phyloP scores from a whole-genome alignment of 2,888 invertebrate species.

The Calameuta pallipes region DNA sequence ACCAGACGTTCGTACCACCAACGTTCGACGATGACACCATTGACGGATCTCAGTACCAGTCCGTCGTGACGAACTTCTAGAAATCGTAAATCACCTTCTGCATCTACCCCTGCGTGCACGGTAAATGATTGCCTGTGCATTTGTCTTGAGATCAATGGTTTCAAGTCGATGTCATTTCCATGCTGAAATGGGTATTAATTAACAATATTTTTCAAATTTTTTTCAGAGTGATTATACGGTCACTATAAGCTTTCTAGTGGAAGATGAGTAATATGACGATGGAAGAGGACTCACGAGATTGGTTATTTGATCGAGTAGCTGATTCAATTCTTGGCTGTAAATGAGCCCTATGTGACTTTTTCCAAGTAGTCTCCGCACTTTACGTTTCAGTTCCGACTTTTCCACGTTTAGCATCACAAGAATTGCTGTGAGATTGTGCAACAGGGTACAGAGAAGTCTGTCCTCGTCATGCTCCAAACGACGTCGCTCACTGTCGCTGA shows the following conservation, averaged over 20 bases:
- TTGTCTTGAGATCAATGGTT: conserved; percentile 93
- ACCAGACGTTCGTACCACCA: conserved; percentile 99
- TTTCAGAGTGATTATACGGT: background rate
- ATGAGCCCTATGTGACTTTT: conserved; percentile 98
- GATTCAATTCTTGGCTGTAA: conserved; percentile 97
- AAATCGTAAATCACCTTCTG: conserved; percentile 87
- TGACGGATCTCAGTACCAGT: conserved; percentile 82
- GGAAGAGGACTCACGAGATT: conserved; percentile 80
- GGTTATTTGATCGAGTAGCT: conserved; percentile 92
- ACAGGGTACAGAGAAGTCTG: conserved; percentile 90
- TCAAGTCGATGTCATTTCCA: conserved; percentile 97
- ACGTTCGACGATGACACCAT: conserved; percentile 89
- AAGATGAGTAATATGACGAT: background rate
- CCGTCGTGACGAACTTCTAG: conserved; percentile 98
- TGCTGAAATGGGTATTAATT: conserved; percentile 72
- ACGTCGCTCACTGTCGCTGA: conserved; percentile 93
- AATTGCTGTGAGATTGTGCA: conserved; percentile 96
- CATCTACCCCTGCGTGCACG: conserved; percentile 95
- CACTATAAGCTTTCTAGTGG: background rate
- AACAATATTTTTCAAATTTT: background rate
- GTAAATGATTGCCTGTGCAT: conserved; percentile 98
- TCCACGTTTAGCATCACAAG: conserved; percentile 93
- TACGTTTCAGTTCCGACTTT: conserved; percentile 85
- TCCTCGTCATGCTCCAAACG: conserved; percentile 98
- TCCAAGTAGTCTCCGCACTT: conserved; percentile 91